These are phyloP conservation scores for Willowsia nigromaculata DNA, from an alignment of 2,888 invertebrate genomes.

Conservation along the genomic window DNA sequence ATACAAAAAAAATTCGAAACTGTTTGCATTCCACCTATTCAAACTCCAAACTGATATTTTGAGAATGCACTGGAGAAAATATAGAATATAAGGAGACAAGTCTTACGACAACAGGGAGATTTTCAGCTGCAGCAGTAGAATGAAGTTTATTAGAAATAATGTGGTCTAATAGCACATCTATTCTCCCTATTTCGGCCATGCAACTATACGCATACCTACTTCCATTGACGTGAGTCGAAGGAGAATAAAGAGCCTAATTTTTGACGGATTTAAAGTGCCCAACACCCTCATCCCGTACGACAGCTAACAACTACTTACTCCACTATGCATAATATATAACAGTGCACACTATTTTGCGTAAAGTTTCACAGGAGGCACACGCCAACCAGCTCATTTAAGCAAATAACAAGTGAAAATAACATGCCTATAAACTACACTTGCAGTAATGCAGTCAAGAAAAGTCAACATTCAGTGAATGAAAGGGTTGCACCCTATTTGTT, in stretches of 20 bases:
- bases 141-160: conserved; percentile 59
- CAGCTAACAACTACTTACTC: conserved; percentile 14
- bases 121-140: conserved; percentile 20
- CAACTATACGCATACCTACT: conserved; percentile 40
- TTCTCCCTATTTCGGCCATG: conserved; percentile 32
- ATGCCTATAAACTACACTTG: not conserved
- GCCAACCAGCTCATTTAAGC: conserved; percentile 45
- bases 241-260: conserved; percentile 65
- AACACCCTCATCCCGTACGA: conserved; percentile 37
- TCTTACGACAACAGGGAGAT: conserved; percentile 11
- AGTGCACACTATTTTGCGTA: conserved; percentile 12
- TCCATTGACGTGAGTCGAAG: conserved; percentile 32
- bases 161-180: conserved; percentile 65
- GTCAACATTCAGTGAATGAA: conserved; percentile 24
- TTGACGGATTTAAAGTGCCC: conserved; percentile 66
- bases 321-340: not conserved
- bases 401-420: conserved; percentile 26
- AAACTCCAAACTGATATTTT: not conserved
- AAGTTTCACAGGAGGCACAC: conserved; percentile 9
- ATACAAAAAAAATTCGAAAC: not conserved
- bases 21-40: not conserved
- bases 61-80: not conserved
- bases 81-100: too few relatives aligned
- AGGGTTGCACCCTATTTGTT: conserved; percentile 38
- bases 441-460: not conserved